A percentile compares a stretch with the other conserved stretches of the same genome.
Evolutionary conservation across 2,888 invertebrate genomes (phyloP).

Genomic region (Clistopyga incitator): DNA sequence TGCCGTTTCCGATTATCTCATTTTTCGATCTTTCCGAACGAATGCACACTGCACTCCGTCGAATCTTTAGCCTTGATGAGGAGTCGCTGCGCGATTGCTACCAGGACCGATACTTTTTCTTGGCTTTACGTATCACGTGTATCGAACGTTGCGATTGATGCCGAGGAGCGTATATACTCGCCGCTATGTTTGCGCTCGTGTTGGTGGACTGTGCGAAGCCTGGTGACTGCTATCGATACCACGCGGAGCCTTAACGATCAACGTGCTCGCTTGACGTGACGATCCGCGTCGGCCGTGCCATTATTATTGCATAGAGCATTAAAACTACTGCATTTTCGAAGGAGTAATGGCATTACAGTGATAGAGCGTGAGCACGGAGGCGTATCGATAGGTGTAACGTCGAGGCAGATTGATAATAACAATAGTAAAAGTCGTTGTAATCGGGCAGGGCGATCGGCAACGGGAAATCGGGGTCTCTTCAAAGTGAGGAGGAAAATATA

Average conservation of each 20-base stretch:
- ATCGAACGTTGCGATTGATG: slow-evolving; percentile 13
- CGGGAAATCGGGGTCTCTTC: slow-evolving; percentile 60
- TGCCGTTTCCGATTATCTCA: slow-evolving; percentile 59
- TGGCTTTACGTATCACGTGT: slow-evolving; percentile 34
- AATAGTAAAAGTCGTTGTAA: slow-evolving; percentile 60
- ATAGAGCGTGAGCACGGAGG: slow-evolving; percentile 25
- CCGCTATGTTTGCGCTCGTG: background rate
- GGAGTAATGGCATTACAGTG: slow-evolving; percentile 25
- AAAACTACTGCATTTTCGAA: slow-evolving; percentile 1
- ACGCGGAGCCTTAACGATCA: slow-evolving; percentile 19
- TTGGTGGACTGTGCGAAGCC: background rate
- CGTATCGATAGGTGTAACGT: slow-evolving; percentile 10
- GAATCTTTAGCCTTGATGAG: slow-evolving; percentile 25
- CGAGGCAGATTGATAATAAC: slow-evolving; percentile 57
- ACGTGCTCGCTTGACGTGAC: background rate
- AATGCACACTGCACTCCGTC: slow-evolving; percentile 54
- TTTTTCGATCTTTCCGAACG: slow-evolving; percentile 66
- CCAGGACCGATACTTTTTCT: slow-evolving; percentile 44
- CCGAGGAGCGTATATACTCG: background rate
- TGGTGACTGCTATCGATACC: slow-evolving; percentile 26
- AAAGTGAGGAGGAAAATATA: slow-evolving; percentile 19
- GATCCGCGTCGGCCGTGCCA: background rate
- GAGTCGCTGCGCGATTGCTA: slow-evolving; percentile 21
- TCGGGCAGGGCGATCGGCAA: slow-evolving; percentile 63
- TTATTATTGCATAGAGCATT: slow-evolving; percentile 12